A percentile compares a stretch with the other conserved stretches of the same genome.
Evolutionary conservation across 2,888 invertebrate genomes (phyloP).

Genomic region (Torymus texanus): DNA sequence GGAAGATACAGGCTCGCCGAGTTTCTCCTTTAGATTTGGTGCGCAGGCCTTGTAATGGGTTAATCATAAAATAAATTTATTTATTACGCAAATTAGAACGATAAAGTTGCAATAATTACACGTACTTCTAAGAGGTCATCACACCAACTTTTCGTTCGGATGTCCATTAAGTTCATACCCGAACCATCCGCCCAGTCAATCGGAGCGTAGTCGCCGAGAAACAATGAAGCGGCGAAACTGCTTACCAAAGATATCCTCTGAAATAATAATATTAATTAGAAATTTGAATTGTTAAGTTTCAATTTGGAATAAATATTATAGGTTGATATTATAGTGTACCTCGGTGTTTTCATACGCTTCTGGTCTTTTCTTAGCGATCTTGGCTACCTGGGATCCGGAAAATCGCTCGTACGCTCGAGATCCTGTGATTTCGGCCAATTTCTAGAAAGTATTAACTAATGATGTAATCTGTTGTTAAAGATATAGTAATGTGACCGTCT

Average conservation of each 20-base stretch:
- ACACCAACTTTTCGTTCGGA: slow-evolving; percentile 87
- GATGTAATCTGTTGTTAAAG: background rate
- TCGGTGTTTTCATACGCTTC: slow-evolving; percentile 86
- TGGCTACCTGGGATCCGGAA: slow-evolving; percentile 95
- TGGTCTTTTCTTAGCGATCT: slow-evolving; percentile 84
- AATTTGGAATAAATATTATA: too few relatives aligned
- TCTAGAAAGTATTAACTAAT: slow-evolving; percentile 75
- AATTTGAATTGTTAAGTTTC: background rate
- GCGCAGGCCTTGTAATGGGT: slow-evolving; percentile 81
- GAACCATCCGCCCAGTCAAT: slow-evolving; percentile 95
- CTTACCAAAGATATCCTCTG: slow-evolving; percentile 94
- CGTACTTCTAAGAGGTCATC: slow-evolving; percentile 82
- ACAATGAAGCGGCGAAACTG: slow-evolving; percentile 92
- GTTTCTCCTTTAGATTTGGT: slow-evolving; percentile 82
- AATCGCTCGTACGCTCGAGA: slow-evolving; percentile 93
- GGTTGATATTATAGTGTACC: slow-evolving; percentile 71
- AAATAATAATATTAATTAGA: slow-evolving; percentile 65
- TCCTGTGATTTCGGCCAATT: slow-evolving; percentile 87
- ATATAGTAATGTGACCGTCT: slow-evolving; percentile 5
- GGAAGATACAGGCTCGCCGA: slow-evolving; percentile 86
- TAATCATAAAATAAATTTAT: too few relatives aligned
- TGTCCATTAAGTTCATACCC: slow-evolving; percentile 96
- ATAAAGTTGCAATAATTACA: background rate
- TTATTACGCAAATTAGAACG: too few relatives aligned
- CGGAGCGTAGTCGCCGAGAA: slow-evolving; percentile 90